Evolutionary conservation across 2,113 vertebrate genomes (phyloP), one percentile per base, ranked within the genome.

Genomic region (Sapayoa aenigma): DNA sequence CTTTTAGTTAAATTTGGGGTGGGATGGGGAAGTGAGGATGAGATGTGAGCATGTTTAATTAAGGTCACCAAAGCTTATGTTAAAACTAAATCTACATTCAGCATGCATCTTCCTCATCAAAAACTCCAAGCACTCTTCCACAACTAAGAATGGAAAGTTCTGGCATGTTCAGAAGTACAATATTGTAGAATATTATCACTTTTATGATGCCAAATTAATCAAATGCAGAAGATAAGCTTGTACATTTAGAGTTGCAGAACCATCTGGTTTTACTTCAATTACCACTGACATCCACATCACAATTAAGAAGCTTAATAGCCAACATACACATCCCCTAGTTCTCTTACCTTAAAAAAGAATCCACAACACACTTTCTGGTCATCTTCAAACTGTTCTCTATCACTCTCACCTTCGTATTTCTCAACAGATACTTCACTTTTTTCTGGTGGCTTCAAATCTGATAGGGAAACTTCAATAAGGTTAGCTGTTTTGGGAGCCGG

Each of bases 261-360:
- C 8, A 53, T 24, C 56, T 66, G 18, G 65, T 67, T 47, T 95
- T 44, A 84, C 31, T 55, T 78, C 52, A 90, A 3, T n/a, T 37
- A 56, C 30, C 14, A 78, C 23, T 55, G 67, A 92, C 84, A 93
- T 56, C 31, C 12, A 0, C 4, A 12, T 52, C 20, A 71, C 35
- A 68, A 56, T 37, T 19, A 81, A 60, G 35, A 53, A 89, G 49
- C 9, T 66, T 41, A 72, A 78, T 14, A 83, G 66, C 9, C 20
- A 24, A 56, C 41, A 77, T 18, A 37, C 27, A 50, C 25, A 31
- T 22, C 46, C 47, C 35, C 16, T 33, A 58, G 25, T 53, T 76
- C 67, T 90, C 95, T 91, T 97, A 99, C 99, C 99, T 99, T 99
- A 86, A 99, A 99, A 95, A 99, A 99, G 98, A 99, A 99, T 65